Percentiles rank a stretch among this genome's conserved stretches.
These are phyloP conservation scores for Brachypalpus laphriformis DNA, from an alignment of 2,888 invertebrate genomes.

Conservation along the genomic window DNA sequence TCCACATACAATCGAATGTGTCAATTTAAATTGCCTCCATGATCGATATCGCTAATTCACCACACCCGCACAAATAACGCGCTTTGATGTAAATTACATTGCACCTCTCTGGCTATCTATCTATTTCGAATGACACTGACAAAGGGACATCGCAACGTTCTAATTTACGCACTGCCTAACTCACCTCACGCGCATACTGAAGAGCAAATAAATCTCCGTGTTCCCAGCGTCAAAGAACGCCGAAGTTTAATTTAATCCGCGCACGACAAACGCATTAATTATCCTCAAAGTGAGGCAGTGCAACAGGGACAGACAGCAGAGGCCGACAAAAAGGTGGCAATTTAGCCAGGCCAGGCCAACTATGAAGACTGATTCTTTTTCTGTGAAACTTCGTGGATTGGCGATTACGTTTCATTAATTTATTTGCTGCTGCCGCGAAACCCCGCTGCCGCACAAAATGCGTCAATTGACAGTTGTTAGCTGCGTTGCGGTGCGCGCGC, in stretches of 20 bases:
- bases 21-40: slow-evolving; percentile 49
- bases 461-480: slow-evolving; percentile 71
- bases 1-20: slow-evolving; percentile 36
- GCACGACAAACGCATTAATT: slow-evolving; percentile 74
- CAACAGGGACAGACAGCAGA: slow-evolving; percentile 50
- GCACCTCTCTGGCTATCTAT: slow-evolving; percentile 33
- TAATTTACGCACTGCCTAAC: slow-evolving; percentile 67
- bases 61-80: not conserved
- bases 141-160: slow-evolving; percentile 13
- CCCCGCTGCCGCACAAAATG: slow-evolving; percentile 45
- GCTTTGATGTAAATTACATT: slow-evolving; percentile 30
- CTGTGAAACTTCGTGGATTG: slow-evolving; percentile 55
- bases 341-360: slow-evolving; percentile 31
- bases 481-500: slow-evolving; percentile 46
- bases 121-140: slow-evolving; percentile 41
- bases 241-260: slow-evolving; percentile 71
- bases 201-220: slow-evolving; percentile 60
- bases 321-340: slow-evolving; percentile 73
- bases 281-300: slow-evolving; percentile 59
- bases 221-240: slow-evolving; percentile 60
- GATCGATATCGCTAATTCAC: slow-evolving; percentile 33
- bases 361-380: slow-evolving; percentile 37
- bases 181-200: slow-evolving; percentile 63
- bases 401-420: slow-evolving; percentile 74
- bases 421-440: slow-evolving; percentile 52